Evolutionary conservation across 2,797 vertebrate species (phyloP).

Genomic region (Sandelia bainsii): DNA sequence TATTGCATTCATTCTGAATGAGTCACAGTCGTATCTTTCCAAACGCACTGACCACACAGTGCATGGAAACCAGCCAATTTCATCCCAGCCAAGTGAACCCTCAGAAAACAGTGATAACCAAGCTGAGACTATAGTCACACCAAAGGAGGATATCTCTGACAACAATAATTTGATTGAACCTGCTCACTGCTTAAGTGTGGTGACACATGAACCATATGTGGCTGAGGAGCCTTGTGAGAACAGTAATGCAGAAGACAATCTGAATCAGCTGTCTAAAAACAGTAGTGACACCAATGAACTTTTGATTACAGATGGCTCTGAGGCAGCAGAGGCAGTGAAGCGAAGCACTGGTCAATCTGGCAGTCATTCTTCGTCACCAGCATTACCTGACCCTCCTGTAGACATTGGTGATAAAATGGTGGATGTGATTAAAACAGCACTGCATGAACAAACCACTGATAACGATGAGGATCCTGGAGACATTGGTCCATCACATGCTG

Average conservation of each 20-base stretch:
- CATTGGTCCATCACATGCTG: slow-evolving; percentile 35
- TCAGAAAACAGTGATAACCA: slow-evolving; percentile 61
- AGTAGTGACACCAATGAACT: slow-evolving; percentile 70
- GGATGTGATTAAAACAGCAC: slow-evolving; percentile 37
- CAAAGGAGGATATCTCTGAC: slow-evolving; percentile 56
- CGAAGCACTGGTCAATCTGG: slow-evolving; percentile 57
- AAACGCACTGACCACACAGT: slow-evolving; percentile 65
- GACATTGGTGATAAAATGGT: slow-evolving; percentile 33
- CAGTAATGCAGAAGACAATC: slow-evolving; percentile 43
- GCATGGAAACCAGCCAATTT: slow-evolving; percentile 70
- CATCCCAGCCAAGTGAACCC: slow-evolving; percentile 62
- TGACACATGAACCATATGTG: slow-evolving; percentile 54
- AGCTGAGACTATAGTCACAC: slow-evolving; percentile 54
- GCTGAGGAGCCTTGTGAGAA: slow-evolving; percentile 49
- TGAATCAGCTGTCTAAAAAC: slow-evolving; percentile 53
- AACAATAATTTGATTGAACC: slow-evolving; percentile 58
- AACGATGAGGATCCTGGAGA: slow-evolving; percentile 21
- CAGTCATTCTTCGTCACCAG: slow-evolving; percentile 49
- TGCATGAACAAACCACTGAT: slow-evolving; percentile 44
- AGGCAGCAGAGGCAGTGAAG: slow-evolving; percentile 76
- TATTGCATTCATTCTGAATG: slow-evolving; percentile 77
- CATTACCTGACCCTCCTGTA: not conserved
- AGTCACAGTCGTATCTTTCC: slow-evolving; percentile 71
- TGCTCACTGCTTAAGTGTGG: slow-evolving; percentile 55
- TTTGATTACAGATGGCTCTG: slow-evolving; percentile 63